phyloP scores from a whole-genome alignment of 1,140 invertebrate species.

The Lepidostoma basale region DNA sequence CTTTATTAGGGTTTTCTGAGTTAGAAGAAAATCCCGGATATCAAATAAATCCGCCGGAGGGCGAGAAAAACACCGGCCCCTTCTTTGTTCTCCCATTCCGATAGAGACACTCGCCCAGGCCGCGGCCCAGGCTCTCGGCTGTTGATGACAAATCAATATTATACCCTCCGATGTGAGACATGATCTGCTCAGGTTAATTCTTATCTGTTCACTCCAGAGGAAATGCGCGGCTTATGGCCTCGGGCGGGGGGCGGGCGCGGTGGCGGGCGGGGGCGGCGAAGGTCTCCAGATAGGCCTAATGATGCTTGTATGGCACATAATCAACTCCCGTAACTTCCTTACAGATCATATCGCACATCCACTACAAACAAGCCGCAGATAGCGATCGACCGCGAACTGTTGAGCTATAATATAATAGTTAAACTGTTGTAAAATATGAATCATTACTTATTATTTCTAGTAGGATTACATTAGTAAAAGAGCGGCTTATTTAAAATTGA shows the following conservation, averaged over 20 bases:
- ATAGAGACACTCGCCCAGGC: constrained; percentile 37
- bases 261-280: not conserved
- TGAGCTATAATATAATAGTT: no score
- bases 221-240: constrained; percentile 4
- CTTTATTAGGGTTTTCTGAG: constrained; percentile 45
- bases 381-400: no score
- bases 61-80: constrained; percentile 34
- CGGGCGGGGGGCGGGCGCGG: not conserved
- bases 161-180: not conserved
- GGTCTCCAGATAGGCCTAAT: constrained; percentile 11
- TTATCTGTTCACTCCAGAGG: constrained; percentile 10
- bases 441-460: no score
- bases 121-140: constrained; percentile 3
- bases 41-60: constrained; percentile 44
- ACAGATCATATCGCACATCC: no score
- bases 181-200: constrained; percentile 22
- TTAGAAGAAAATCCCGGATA: constrained; percentile 44
- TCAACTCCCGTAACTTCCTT: not conserved
- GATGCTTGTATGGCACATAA: constrained; percentile 7
- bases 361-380: no score
- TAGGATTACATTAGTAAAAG: no score
- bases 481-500: no score
- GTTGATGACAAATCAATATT: constrained; percentile 42
- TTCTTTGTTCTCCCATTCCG: constrained; percentile 44
- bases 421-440: no score